Base-by-base conservation (phyloP, 35 echinoderm and acorn worm genomes). In the Nesometra sesokonis region DNA sequence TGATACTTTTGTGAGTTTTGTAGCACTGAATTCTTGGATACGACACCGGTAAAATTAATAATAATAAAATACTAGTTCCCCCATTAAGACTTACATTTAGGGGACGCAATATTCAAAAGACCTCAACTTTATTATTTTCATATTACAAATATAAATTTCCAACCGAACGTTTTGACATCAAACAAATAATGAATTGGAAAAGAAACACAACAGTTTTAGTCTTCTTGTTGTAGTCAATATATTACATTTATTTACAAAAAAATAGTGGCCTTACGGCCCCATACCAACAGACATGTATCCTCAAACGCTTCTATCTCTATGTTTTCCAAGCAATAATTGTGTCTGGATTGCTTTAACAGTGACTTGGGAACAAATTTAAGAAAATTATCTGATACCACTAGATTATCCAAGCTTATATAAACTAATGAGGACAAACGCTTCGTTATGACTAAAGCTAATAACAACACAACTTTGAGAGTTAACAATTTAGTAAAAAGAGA, bases 391-490 rank as follows among this genome's bases (percentile, higher is more conserved):
- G 52, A 67, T 27, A 67, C 21, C 2, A 27, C 23, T 19, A 67
- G 23, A 27, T 27, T 27, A 67, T 67, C 21, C 38, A 15, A 43
- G 5, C 5, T 43, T 3, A 67, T 67, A 67, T 78, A 78, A 87
- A 23, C 29, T 32, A 87, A 37, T 19, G 34, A 77, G 32, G 57
- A 76, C 3, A 36, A 67, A 0, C 86, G 13, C 37, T 37, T 32
- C 29, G 32, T 15, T 27, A 76, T 78, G 0, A 76, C 33, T 13
- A 84, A 33, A 57, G 78, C 78, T 37, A 39, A 43, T 31, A 89
- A 77, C 33, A 39, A 67, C 13, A 82, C 34, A 31, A 37, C n/a
- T 34, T 83, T 89, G 7, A 83, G 77, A 30, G 88, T 84, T 35
- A 89, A 77, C 57, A 33, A 37, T 77, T 88, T 88, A 27, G 80